Evolutionary conservation across 2,113 vertebrate species (phyloP).

Genomic region (Tachysurus fulvidraco): DNA sequence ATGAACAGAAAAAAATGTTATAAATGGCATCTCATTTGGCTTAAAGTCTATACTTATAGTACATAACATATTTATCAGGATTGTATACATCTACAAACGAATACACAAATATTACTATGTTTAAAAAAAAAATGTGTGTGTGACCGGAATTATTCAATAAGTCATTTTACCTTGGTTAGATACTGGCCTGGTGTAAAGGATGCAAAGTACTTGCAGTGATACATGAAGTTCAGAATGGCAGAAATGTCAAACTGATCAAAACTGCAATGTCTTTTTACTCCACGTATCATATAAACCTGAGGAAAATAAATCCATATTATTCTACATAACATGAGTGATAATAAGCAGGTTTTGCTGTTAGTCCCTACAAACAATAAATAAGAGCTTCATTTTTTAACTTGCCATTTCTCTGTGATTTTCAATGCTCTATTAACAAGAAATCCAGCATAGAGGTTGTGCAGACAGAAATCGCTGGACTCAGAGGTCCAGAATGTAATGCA

Average conservation of each 20-base stretch:
- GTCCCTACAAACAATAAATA: background rate
- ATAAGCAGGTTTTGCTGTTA: background rate
- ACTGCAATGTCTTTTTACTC: conserved; percentile 27
- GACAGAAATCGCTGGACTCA: background rate
- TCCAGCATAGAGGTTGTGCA: background rate
- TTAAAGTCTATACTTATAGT: background rate
- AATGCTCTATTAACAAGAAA: background rate
- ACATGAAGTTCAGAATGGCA: conserved; percentile 58
- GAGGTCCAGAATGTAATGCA: background rate
- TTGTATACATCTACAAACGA: background rate
- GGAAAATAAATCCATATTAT: background rate
- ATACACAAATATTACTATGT: background rate
- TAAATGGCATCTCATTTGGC: background rate
- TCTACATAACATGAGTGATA: background rate
- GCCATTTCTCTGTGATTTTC: background rate
- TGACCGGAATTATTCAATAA: background rate
- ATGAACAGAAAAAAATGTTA: background rate
- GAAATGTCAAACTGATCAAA: conserved; percentile 59
- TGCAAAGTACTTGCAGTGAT: conserved; percentile 51
- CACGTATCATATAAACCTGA: conserved; percentile 61
- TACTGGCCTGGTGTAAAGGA: accelerated
- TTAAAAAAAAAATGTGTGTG: background rate
- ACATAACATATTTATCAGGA: background rate
- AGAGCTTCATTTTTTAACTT: background rate
- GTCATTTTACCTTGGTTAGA: conserved; percentile 33